Base-by-base conservation (phyloP, 1,140 invertebrate genomes). In the Vanessa atalanta region DNA sequence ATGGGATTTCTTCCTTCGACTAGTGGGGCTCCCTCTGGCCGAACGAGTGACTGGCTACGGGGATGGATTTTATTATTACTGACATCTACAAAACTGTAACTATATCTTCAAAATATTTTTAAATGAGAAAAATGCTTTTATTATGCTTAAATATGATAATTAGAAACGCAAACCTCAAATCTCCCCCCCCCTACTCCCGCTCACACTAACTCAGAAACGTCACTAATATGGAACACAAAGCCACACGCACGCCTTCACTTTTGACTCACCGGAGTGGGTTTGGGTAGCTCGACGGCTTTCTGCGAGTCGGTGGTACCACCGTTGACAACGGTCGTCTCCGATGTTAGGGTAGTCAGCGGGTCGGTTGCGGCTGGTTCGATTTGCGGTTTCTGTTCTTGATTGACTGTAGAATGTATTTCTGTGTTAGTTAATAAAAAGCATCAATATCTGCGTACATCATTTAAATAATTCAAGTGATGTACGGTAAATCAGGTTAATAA, bases 211-310 rank as follows among this genome's bases (percentile, higher is more conserved):
- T 50, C 53, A 70, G 23, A 67, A 66, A 78, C 74, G 16, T 73
- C 31, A 69, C 48, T 55, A 7, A 26, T 23, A 23, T 14, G 53
- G 3, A 73, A 69, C 65, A 57, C 53, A 64, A 47, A 70, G 66
- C 65, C 67, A 69, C 48, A 74, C 72, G 48, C 20, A 70, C 60
- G 47, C 43, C 12, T 26, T 47, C 68, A 47, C 20, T 23, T 23
- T 3, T 2, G 16, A 86, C 88, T 83, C 64, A 91, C 89, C 82
- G 88, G 89, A n/a, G 89, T 89, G 0, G 89, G 89, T 80, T 89
- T 89, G 0, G 89, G 89, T 51, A 94, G 71, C 60, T 94, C 93
- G 1, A 86, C 65, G 2, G 79, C 70, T 74, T 83, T 82, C 26
- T 61, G 63, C 61, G 78, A 74, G 43, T 75, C 70, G 14, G 12